Conservation (phyloP, 2,797 vertebrate species). For the Megalops cyprinoides region DNA sequence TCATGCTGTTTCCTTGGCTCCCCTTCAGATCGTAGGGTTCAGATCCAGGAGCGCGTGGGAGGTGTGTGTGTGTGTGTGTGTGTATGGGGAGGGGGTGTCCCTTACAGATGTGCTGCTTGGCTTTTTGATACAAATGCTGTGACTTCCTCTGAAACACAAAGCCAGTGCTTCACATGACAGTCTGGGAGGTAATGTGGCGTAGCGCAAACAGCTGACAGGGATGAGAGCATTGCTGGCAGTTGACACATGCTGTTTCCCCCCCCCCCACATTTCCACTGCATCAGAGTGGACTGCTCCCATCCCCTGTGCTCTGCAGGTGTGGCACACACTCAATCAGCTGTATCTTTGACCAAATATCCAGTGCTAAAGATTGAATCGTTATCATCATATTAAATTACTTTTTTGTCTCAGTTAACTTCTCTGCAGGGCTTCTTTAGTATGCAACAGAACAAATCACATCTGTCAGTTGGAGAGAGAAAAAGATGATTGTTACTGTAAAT, state of each 20-base stretch:
- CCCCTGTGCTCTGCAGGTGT: background rate
- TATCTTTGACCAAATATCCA: slow-evolving; percentile 25
- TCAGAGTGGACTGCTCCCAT: background rate
- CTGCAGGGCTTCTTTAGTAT: slow-evolving; percentile 31
- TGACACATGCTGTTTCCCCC: background rate
- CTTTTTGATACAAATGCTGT: too few relatives aligned
- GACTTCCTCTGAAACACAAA: too few relatives aligned
- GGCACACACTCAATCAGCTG: background rate
- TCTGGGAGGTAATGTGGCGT: too few relatives aligned
- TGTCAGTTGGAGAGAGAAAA: slow-evolving; percentile 34
- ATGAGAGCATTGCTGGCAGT: background rate
- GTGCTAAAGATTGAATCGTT: slow-evolving; percentile 30
- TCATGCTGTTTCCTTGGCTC: too few relatives aligned
- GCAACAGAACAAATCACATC: slow-evolving; percentile 38
- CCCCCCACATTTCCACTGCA: background rate
- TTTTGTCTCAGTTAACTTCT: slow-evolving; percentile 41
- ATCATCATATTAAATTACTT: slow-evolving; percentile 39
- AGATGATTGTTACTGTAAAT: slow-evolving; percentile 31
- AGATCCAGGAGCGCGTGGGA: too few relatives aligned
- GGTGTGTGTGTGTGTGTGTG: too few relatives aligned
- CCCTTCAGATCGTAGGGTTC: too few relatives aligned
- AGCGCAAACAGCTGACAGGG: too few relatives aligned
- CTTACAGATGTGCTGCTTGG: too few relatives aligned
- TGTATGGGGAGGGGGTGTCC: too few relatives aligned
- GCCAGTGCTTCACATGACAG: too few relatives aligned